Base-by-base conservation (phyloP, 2,888 invertebrate genomes). In the Sarcophaga variegata region DNA sequence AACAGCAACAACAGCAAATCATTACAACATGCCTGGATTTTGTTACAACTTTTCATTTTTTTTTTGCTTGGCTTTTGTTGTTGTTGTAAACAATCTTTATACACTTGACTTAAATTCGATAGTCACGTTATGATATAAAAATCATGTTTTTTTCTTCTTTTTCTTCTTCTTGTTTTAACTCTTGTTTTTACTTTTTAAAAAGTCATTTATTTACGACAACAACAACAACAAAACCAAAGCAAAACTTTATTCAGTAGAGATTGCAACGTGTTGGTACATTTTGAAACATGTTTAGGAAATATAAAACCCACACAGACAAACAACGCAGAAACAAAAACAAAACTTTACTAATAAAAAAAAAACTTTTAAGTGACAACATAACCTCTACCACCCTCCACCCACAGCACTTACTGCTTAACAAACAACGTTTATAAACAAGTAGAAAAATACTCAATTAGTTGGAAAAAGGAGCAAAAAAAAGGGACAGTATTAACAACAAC, bases 61-160 rank as follows among this genome's bases (percentile, higher is more conserved):
- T 47, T 3, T 54, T 25, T 2, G 17, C 22, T 3, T 63, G 22
- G 11, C 6, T 37, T 64, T 54, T 66, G 14, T 66, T 66, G 27
- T 14, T 66, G 17, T n/a, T 66, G 37, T 49, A 49, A 76, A 77
- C 66, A 67, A 54, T 59, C 66, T 67, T 54, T 59, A 76, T 76
- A 70, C 82, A 82, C 82, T 82, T 82, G 83, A 83, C 83, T 83
- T 79, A 66, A 79, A 79, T 83, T 64, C 75, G 37, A 67, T 79
- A 83, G 75, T 83, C 74, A 83, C 63, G 83, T 79, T 63, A 74
- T 64, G 47, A 69, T 63, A 22, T 62, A 60, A n/a, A 14, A 54
- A 17, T 54, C 54, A 12, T 54, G 12, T 54, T 17, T 14, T 14
- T 49, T 49, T 27, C 1, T 22, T 54, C 22, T 14, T 14, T 49